Percentiles rank a stretch among this genome's conserved stretches.
Conservation (phyloP, 2,797 vertebrate species). For the Tamandua tetradactyla region DNA sequence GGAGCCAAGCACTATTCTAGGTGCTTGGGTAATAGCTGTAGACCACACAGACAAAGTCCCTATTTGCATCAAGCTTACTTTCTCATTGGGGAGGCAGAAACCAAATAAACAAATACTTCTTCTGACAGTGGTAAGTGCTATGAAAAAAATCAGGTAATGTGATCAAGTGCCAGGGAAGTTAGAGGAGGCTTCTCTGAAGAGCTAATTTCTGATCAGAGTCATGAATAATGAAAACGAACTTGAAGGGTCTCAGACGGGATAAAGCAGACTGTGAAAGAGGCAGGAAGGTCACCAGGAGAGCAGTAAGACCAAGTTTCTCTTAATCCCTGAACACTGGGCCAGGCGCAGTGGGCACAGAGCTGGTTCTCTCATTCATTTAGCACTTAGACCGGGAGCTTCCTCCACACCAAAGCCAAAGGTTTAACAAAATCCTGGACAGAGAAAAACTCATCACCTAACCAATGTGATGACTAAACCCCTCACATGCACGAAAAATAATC, state of each 20-base stretch:
- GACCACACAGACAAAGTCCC: background rate
- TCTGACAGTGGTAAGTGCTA: background rate
- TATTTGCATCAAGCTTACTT: background rate
- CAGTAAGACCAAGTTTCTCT: background rate
- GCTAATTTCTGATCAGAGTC: background rate
- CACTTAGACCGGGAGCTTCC: background rate
- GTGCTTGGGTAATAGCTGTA: background rate
- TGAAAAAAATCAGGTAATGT: background rate
- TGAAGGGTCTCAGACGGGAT: background rate
- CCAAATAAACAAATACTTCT: too few species aligned
- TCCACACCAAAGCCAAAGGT: background rate
- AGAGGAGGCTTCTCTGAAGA: background rate
- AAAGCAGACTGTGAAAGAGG: background rate
- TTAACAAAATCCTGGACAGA: background rate
- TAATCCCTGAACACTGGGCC: background rate
- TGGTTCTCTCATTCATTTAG: accelerated
- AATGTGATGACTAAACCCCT: background rate
- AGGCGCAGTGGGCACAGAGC: background rate
- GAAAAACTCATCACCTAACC: background rate
- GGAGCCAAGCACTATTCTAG: background rate
- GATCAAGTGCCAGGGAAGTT: background rate
- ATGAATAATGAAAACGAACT: background rate
- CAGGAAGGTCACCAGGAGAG: background rate
- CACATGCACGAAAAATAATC: background rate
- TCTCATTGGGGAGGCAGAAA: background rate